Conservation (phyloP, 2,888 invertebrate species). For the Mycalesis mineus region DNA sequence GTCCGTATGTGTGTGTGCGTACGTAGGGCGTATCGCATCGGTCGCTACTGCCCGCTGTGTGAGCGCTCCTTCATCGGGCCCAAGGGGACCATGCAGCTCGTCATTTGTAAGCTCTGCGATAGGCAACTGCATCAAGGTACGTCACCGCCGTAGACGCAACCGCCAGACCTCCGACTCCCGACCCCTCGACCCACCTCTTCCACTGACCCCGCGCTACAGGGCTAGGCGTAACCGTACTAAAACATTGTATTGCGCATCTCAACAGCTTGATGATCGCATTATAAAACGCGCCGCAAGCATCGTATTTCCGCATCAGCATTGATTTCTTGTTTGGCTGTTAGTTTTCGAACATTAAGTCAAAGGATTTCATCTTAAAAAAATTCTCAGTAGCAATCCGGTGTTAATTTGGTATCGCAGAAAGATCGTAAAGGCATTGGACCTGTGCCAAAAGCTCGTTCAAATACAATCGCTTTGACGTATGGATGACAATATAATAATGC, state of each 20-base stretch:
- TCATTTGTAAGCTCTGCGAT: slow-evolving; percentile 79
- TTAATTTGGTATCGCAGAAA: no score
- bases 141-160: slow-evolving; percentile 46
- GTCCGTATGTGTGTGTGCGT: slow-evolving; percentile 69
- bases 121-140: slow-evolving; percentile 78
- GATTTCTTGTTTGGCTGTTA: no score
- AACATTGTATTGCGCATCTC: neutral
- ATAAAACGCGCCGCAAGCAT: neutral
- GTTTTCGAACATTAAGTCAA: no score
- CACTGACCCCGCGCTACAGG: neutral
- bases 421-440: no score
- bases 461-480: no score
- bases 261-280: neutral
- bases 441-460: no score
- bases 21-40: slow-evolving; percentile 83
- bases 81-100: slow-evolving; percentile 82
- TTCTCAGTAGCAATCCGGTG: no score
- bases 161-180: slow-evolving; percentile 12
- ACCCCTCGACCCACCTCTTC: neutral
- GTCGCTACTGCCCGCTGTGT: slow-evolving; percentile 85
- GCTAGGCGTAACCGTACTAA: neutral
- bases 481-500: no score
- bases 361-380: no score
- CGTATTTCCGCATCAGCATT: no score
- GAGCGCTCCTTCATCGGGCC: slow-evolving; percentile 83